phyloP scores from a whole-genome alignment of 2,113 vertebrate genomes.

The Hystrix cristata region DNA sequence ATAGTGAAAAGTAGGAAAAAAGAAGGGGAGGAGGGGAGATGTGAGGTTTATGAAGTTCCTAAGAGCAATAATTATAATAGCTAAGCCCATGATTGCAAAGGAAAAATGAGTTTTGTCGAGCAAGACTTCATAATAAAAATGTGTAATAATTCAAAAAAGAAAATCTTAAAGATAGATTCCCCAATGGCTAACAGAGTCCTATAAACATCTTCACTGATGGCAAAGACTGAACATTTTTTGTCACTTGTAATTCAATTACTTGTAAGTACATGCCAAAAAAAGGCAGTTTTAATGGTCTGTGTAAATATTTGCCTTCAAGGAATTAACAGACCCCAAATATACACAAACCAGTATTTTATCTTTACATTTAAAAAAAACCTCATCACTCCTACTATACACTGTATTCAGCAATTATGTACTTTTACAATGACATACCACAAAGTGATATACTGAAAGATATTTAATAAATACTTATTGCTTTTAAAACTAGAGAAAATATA shows the following conservation, averaged over 20 bases:
- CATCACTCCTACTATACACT: background rate
- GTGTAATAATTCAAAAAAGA: background rate
- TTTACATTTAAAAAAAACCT: conserved; percentile 48
- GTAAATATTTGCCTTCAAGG: conserved; percentile 3
- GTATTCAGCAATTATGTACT: background rate
- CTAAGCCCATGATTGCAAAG: conserved; percentile 2
- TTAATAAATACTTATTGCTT: conserved; percentile 7
- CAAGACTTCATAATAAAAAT: background rate
- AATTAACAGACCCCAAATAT: background rate
- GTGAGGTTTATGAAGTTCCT: background rate
- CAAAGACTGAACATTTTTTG: background rate
- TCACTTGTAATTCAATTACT: conserved; percentile 24
- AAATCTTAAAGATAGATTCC: background rate
- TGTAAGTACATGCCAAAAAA: background rate
- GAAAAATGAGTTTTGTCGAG: background rate
- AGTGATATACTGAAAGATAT: background rate
- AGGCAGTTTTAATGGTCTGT: background rate
- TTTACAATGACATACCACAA: background rate
- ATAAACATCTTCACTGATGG: background rate
- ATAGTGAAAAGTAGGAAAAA: background rate
- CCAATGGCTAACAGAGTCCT: background rate
- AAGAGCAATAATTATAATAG: background rate
- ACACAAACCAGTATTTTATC: background rate
- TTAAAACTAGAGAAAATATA: conserved; percentile 16
- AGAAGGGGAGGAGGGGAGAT: background rate